Evolutionary conservation across 2,113 vertebrate genomes (phyloP), one percentile per base, ranked within the genome.

Genomic region (Parus major): DNA sequence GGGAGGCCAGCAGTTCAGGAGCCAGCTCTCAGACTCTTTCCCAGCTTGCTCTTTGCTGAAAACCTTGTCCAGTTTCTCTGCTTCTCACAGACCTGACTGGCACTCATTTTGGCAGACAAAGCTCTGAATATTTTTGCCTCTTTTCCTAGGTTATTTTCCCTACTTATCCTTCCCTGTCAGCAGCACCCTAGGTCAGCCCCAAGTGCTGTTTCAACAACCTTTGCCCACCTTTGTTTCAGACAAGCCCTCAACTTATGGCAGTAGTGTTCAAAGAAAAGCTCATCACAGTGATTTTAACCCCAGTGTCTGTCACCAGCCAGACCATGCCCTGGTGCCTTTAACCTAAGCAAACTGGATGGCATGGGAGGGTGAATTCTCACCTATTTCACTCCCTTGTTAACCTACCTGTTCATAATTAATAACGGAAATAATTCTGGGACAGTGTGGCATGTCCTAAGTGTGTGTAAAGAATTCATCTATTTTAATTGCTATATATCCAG

Each of bases 261-360:
- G 52, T 15, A 41, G 24, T 0, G 0, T 29, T 44, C 0, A 0
- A 85, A 79, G 25, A 11, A 50, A 61, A 90, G 23, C n/a, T 77
- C 39, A 53, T 21, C 3, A 2, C 25, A 61, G 42, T n/a, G 8
- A 57, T 73, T 88, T 83, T 61, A 88, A 46, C 12, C 28, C 18
- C 2, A 0, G 0, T 29, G 33, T 29, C 28, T 2, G 0, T 50
- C 63, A 53, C 22, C n/a, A 65, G 12, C 27, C 72, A 53, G 85
- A 19, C 0, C 3, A 46, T 46, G 23, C 19, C 14, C 44, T 61
- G 39, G 22, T 1, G 2, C 7, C 11, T 53, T 71, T 49, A 85
- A 28, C 14, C n/a, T 55, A 41, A 75, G n/a, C 21, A 63, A 82
- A n/a, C 24, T 61, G 24, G 11, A 12, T 59, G 36, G 5, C 18